Evolutionary conservation across 2,888 invertebrate genomes (phyloP).

Genomic region (Microctonus hyperodae): DNA sequence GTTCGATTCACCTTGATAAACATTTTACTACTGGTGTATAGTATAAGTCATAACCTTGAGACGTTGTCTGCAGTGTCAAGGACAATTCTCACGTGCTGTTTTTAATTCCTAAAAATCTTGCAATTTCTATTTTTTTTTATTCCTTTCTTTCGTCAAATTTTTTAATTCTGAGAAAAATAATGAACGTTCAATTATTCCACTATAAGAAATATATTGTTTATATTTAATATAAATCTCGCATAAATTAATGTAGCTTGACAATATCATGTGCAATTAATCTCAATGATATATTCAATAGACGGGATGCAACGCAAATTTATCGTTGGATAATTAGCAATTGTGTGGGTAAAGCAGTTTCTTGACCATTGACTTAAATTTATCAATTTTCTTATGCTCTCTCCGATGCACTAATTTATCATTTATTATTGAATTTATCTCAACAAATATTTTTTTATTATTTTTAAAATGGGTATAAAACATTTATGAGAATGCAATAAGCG

Average conservation of each 20-base stretch:
- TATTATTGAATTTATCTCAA: too few relatives aligned
- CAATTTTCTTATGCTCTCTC: not conserved
- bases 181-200: not conserved
- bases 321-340: not conserved
- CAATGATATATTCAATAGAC: not conserved
- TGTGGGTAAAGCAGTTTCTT: not conserved
- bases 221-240: not conserved
- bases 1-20: not conserved
- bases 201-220: not conserved
- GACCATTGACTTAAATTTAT: not conserved
- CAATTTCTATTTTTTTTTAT: not conserved
- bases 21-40: not conserved
- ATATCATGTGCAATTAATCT: not conserved
- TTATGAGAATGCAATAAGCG: not conserved
- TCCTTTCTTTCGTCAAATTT: not conserved
- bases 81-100: not conserved
- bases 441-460: not conserved
- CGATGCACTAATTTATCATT: too few relatives aligned
- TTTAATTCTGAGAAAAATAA: not conserved
- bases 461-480: not conserved
- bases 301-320: not conserved
- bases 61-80: not conserved
- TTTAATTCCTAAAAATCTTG: not conserved
- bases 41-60: not conserved
- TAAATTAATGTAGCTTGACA: not conserved